These are phyloP conservation scores for Bedellia somnulentella DNA, from an alignment of 2,888 invertebrate genomes.

Conservation along the genomic window DNA sequence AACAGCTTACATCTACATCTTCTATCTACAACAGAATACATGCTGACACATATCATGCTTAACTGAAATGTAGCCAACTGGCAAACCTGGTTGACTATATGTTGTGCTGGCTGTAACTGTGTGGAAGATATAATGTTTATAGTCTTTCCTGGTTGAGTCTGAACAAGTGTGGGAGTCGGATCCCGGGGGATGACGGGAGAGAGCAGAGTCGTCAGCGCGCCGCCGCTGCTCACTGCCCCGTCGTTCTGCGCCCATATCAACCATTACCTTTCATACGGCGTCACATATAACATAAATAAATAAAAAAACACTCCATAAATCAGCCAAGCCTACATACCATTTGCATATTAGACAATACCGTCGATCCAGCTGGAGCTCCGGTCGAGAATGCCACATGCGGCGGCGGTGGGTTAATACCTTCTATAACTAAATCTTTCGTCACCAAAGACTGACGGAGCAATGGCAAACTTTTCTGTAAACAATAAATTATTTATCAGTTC, in stretches of 20 bases:
- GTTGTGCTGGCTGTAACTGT: conserved; percentile 14
- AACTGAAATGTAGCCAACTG: conserved; percentile 3
- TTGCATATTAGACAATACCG: conserved; percentile 23
- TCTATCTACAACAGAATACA: too few species aligned
- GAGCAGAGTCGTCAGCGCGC: conserved; percentile 29
- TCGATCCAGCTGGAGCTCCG: conserved; percentile 15
- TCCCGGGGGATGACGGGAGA: conserved; percentile 25
- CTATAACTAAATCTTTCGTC: conserved; percentile 88
- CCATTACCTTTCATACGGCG: neutral
- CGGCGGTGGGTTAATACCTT: conserved; percentile 91
- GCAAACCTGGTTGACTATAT: conserved; percentile 24
- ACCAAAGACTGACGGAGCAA: conserved; percentile 87
- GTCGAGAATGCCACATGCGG: conserved; percentile 41
- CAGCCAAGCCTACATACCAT: conserved; percentile 18
- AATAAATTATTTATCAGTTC: conserved; percentile 9
- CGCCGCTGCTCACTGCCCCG: conserved; percentile 24
- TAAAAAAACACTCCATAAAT: neutral
- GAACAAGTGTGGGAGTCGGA: conserved; percentile 17
- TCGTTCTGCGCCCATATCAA: conserved; percentile 14
- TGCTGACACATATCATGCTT: too few species aligned
- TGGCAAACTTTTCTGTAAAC: conserved; percentile 88
- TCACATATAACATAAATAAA: neutral
- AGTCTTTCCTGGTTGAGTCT: conserved; percentile 19
- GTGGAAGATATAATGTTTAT: conserved; percentile 19
- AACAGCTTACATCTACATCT: too few species aligned